phyloP scores from a whole-genome alignment of 2,797 vertebrate genomes.

The Diglossa cyanea region DNA sequence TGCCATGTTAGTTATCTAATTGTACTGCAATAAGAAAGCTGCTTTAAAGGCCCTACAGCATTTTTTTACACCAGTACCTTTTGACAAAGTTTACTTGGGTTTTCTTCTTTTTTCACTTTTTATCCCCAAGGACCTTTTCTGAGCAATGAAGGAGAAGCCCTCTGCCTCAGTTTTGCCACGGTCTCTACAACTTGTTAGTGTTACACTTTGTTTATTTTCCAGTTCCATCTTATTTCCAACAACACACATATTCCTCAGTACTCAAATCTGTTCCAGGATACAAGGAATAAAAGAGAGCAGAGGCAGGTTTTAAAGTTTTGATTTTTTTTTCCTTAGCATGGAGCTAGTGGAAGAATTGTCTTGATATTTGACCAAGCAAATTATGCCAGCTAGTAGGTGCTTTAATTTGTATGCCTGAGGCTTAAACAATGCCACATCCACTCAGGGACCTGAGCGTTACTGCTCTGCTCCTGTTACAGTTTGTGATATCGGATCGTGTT shows the following conservation, averaged over 20 bases:
- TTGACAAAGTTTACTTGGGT: background rate
- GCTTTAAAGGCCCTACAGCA: background rate
- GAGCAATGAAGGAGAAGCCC: background rate
- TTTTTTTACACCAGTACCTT: background rate
- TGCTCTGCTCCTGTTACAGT: slow-evolving; percentile 47
- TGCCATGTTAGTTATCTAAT: background rate
- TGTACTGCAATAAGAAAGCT: slow-evolving; percentile 3
- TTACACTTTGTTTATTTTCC: background rate
- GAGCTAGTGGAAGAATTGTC: slow-evolving; percentile 66
- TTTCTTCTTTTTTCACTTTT: background rate
- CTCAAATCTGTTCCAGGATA: background rate
- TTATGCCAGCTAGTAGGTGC: slow-evolving; percentile 65
- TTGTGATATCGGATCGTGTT: background rate
- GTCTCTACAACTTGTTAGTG: background rate
- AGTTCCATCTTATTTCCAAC: background rate
- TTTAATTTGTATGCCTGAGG: slow-evolving; percentile 68
- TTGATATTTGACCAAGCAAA: slow-evolving; percentile 71
- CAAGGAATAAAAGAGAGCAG: background rate
- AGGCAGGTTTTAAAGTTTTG: slow-evolving; percentile 16
- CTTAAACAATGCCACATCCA: slow-evolving; percentile 68
- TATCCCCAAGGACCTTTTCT: background rate
- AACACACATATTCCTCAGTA: background rate
- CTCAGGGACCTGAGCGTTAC: slow-evolving; percentile 55
- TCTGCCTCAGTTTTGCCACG: background rate
- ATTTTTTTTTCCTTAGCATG: background rate